Conservation (phyloP, 2,797 vertebrate species). For the Percopsis omiscomaycus region DNA sequence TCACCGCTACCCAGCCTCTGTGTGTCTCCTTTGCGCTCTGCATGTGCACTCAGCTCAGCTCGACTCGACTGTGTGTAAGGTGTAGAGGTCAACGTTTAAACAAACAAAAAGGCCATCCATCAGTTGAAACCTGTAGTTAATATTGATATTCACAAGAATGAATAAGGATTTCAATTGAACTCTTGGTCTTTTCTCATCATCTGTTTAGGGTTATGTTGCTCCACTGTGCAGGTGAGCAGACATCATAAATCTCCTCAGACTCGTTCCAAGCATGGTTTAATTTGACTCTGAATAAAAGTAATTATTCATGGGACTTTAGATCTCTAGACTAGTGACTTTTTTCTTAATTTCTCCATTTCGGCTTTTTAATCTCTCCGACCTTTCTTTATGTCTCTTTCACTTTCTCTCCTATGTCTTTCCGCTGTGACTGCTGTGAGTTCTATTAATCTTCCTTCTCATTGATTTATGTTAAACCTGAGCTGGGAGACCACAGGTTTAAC, state of each 20-base stretch:
- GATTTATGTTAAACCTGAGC: conserved; percentile 5
- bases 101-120: too few relatives aligned
- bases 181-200: too few relatives aligned
- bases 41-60: too few relatives aligned
- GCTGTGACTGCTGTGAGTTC: background rate
- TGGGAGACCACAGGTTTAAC: background rate
- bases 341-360: conserved; percentile 8
- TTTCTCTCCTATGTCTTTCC: background rate
- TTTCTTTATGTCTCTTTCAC: conserved; percentile 23
- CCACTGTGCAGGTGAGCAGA: conserved; percentile 13
- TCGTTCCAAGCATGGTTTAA: conserved; percentile 14
- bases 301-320: conserved; percentile 24
- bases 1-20: too few relatives aligned
- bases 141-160: too few relatives aligned
- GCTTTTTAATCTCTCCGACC: conserved; percentile 14
- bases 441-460: conserved; percentile 1
- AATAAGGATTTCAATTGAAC: too few relatives aligned
- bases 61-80: too few relatives aligned
- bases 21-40: too few relatives aligned
- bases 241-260: conserved; percentile 28
- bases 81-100: too few relatives aligned
- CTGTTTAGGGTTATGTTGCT: too few relatives aligned
- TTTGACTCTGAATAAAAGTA: conserved; percentile 36
- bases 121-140: too few relatives aligned
- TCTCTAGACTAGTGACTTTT: conserved; percentile 13